phyloP scores from a whole-genome alignment of 2,113 vertebrate genomes.

The Origma solitaria region DNA sequence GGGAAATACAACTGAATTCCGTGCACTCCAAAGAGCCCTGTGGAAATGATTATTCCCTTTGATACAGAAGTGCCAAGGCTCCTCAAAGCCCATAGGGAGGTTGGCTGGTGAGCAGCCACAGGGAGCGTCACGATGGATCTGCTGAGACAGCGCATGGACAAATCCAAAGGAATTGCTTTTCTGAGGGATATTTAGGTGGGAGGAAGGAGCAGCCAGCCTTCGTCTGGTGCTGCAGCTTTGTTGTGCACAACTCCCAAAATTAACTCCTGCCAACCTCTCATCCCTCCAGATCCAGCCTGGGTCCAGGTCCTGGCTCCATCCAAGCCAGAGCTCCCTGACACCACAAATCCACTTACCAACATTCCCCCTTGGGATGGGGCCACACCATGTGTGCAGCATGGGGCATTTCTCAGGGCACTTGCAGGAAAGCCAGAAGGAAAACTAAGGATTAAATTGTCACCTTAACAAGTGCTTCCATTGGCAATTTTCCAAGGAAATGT shows the following conservation, averaged over 20 bases:
- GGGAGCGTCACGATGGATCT: neutral
- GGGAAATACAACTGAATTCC: neutral
- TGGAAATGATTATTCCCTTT: neutral
- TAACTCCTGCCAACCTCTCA: neutral
- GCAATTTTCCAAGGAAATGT: neutral
- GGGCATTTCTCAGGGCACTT: neutral
- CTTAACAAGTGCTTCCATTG: neutral
- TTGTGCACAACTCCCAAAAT: neutral
- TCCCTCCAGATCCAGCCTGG: neutral
- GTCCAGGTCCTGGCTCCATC: neutral
- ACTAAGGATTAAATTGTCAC: neutral
- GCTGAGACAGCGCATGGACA: accelerated
- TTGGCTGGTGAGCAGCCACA: neutral
- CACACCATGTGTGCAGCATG: neutral
- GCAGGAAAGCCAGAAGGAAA: neutral
- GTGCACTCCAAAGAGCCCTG: accelerated
- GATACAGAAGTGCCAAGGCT: neutral
- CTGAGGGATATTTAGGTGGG: neutral
- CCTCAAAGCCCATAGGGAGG: neutral
- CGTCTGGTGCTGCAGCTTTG: neutral
- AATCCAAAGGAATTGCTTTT: neutral
- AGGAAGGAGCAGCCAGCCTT: neutral
- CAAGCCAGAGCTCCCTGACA: neutral
- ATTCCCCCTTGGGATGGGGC: neutral
- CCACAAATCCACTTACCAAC: accelerated